Evolutionary conservation across 2,113 vertebrate genomes (phyloP).

Genomic region (Propithecus coquereli): DNA sequence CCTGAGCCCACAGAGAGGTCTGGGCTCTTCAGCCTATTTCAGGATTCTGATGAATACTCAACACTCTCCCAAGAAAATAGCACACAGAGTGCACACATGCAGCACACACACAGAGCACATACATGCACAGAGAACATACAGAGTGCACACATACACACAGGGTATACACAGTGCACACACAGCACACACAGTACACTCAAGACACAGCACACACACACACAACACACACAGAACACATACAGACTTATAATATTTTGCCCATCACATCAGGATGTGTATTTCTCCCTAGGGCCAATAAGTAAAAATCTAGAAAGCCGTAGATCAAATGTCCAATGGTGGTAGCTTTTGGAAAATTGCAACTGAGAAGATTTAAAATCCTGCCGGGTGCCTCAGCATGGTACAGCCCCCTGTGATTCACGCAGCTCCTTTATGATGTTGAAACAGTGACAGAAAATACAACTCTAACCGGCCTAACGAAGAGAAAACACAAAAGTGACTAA

Average conservation of each 20-base stretch:
- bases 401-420: background rate
- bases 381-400: background rate
- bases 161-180: background rate
- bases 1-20: background rate
- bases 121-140: background rate
- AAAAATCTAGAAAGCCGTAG: background rate
- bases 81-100: no score
- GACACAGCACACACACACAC: fast-evolving
- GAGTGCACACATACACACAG: background rate
- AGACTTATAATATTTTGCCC: background rate
- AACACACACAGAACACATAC: background rate
- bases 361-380: background rate
- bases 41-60: background rate
- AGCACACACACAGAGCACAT: background rate
- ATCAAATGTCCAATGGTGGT: background rate
- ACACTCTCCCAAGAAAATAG: background rate
- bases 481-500: background rate
- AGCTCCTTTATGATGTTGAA: background rate
- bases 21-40: background rate
- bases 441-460: background rate
- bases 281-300: background rate
- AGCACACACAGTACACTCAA: background rate
- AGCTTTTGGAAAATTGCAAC: background rate
- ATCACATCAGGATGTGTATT: background rate
- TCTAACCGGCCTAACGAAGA: background rate